These are phyloP conservation scores for Muraenolepis orangiensis DNA, from an alignment of 2,797 vertebrate species.

Conservation along the genomic window DNA sequence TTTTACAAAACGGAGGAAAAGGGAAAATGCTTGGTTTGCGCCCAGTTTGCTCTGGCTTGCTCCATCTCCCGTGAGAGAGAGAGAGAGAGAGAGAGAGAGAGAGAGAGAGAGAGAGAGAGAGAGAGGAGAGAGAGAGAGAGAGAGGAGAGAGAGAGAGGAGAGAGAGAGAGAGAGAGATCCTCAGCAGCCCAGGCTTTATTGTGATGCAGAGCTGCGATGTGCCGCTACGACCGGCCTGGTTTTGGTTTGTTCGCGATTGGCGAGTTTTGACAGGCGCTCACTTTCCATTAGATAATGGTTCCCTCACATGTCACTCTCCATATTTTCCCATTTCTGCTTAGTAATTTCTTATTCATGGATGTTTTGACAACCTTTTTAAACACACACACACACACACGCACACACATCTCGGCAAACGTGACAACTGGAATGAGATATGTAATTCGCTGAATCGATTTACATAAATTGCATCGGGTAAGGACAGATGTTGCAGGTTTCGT, in stretches of 20 bases:
- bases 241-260: neutral
- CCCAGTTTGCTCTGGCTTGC: slow-evolving; percentile 43
- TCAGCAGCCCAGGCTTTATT: slow-evolving; percentile 48
- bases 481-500: neutral
- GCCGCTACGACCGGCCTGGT: neutral
- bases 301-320: slow-evolving; percentile 45
- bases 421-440: slow-evolving; percentile 35
- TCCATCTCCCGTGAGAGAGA: slow-evolving; percentile 53
- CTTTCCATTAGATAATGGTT: slow-evolving; percentile 60
- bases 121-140: too few relatives aligned
- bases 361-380: slow-evolving; percentile 33
- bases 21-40: slow-evolving; percentile 50
- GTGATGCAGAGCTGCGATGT: slow-evolving; percentile 46
- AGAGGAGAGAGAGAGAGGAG: too few relatives aligned
- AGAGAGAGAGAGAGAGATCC: too few relatives aligned
- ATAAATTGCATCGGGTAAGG: slow-evolving; percentile 22
- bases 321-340: slow-evolving; percentile 41
- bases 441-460: slow-evolving; percentile 24
- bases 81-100: too few relatives aligned
- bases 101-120: too few relatives aligned
- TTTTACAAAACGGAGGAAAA: slow-evolving; percentile 1
- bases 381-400: too few relatives aligned
- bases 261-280: slow-evolving; percentile 60
- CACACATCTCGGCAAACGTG: slow-evolving; percentile 29
- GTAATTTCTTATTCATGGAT: slow-evolving; percentile 32